Percentiles rank a stretch among this genome's conserved stretches.
Evolutionary conservation across 1,140 invertebrate species (phyloP).

Genomic region (Cyrtorhinus lividipennis): DNA sequence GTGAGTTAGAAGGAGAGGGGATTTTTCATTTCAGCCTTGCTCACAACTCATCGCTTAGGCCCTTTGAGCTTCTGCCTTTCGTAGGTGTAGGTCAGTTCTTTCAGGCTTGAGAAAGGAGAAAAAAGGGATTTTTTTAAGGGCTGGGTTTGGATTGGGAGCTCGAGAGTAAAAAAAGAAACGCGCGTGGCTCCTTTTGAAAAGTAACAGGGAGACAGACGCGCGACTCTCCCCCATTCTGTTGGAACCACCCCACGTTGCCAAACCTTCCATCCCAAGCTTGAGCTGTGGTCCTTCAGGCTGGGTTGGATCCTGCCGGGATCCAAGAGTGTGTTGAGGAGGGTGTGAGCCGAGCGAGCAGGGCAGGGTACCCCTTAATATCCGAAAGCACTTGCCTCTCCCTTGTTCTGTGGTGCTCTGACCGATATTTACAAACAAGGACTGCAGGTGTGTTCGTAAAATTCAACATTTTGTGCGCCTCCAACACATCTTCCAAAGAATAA

Average conservation of each 20-base stretch:
- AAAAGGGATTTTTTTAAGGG: neutral
- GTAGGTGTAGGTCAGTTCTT: neutral
- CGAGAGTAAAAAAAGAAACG: neutral
- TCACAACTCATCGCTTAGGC: too few species aligned
- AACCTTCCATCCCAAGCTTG: neutral
- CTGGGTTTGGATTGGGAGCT: neutral
- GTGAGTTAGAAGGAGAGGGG: too few species aligned
- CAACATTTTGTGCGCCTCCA: too few species aligned
- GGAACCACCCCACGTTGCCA: neutral
- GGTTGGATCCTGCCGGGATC: too few species aligned
- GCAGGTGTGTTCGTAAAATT: too few species aligned
- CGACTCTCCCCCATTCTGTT: neutral
- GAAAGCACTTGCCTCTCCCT: neutral
- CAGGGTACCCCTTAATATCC: neutral
- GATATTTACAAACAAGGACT: neutral
- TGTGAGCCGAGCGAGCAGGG: too few species aligned
- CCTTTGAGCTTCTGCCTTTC: too few species aligned
- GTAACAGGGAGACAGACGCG: neutral
- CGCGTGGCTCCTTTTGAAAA: neutral
- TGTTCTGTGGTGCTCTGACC: neutral
- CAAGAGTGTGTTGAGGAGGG: too few species aligned
- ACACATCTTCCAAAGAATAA: too few species aligned
- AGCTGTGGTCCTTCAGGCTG: too few species aligned
- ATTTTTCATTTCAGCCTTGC: too few species aligned
- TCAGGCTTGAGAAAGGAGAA: neutral